Evolutionary conservation across 2,797 vertebrate species (phyloP).

Genomic region (Sternarchorhynchus goeldii): DNA sequence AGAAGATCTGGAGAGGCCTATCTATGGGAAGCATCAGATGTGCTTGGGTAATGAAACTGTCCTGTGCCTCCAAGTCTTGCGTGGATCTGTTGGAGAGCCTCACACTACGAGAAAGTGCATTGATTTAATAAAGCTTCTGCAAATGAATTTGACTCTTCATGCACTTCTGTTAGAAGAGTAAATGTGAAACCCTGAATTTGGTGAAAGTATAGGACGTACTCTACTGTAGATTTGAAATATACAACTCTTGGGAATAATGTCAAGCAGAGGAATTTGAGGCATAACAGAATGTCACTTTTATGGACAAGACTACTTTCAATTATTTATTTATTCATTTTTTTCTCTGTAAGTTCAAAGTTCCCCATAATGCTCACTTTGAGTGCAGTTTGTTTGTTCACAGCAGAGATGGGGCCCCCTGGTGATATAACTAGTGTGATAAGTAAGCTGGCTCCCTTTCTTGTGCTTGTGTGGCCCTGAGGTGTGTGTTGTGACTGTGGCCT

Average conservation of each 20-base stretch:
- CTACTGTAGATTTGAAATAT: slow-evolving; percentile 45
- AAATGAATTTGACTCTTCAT: slow-evolving; percentile 61
- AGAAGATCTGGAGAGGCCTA: slow-evolving; percentile 44
- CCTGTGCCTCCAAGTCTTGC: slow-evolving; percentile 68
- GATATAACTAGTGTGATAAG: slow-evolving; percentile 38
- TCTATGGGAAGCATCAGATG: slow-evolving; percentile 42
- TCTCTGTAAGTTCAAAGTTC: slow-evolving; percentile 7
- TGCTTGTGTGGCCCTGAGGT: slow-evolving; percentile 66
- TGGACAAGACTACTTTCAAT: no score
- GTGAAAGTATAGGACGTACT: slow-evolving; percentile 60
- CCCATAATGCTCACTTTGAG: not conserved
- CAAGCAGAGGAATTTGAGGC: no score
- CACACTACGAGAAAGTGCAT: slow-evolving; percentile 69
- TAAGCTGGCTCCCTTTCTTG: slow-evolving; percentile 42
- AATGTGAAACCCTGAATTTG: slow-evolving; percentile 65
- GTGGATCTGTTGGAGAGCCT: slow-evolving; percentile 78
- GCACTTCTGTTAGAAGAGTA: slow-evolving; percentile 69
- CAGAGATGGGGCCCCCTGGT: slow-evolving; percentile 24
- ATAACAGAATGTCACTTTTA: no score
- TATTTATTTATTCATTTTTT: not conserved
- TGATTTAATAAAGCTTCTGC: slow-evolving; percentile 77
- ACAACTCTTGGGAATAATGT: not conserved
- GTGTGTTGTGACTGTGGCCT: slow-evolving; percentile 66
- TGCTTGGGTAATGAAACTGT: slow-evolving; percentile 77
- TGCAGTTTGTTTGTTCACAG: slow-evolving; percentile 11